phyloP scores from a whole-genome alignment of 2,797 vertebrate species.

The Catamblyrhynchus diadema region DNA sequence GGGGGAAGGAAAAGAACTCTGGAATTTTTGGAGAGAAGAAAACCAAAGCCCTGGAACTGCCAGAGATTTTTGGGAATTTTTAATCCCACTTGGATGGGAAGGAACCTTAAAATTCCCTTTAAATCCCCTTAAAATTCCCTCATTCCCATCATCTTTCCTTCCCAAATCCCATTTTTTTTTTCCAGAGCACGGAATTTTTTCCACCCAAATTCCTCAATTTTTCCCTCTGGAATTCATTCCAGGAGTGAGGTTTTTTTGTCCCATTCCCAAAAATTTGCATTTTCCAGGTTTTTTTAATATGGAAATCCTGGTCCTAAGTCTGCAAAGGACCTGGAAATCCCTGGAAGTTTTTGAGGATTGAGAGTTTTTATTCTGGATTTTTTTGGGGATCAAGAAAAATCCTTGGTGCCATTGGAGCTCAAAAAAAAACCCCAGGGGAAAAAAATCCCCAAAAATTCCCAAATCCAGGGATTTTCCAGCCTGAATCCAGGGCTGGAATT shows the following conservation, averaged over 20 bases:
- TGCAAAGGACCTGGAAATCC: not conserved
- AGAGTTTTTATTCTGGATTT: not conserved
- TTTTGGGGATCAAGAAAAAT: not conserved
- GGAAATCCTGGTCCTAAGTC: not conserved
- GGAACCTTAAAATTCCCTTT: not conserved
- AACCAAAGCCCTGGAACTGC: fast-evolving
- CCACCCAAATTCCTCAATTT: not conserved
- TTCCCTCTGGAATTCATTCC: not conserved
- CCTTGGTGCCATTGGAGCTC: not conserved
- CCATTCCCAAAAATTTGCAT: not conserved
- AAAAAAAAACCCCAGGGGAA: fast-evolving
- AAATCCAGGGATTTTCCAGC: not conserved
- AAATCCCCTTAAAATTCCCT: not conserved
- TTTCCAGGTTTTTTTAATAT: not conserved
- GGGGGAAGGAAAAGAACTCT: not conserved
- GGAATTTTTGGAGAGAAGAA: not conserved
- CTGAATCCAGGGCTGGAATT: not conserved
- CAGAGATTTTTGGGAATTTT: not conserved
- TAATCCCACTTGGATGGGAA: not conserved
- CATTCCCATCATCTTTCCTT: not conserved
- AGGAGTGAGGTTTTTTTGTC: too few relatives aligned
- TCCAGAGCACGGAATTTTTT: not conserved
- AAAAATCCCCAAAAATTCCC: not conserved
- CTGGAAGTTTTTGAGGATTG: not conserved
- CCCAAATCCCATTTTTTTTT: not conserved